Evolutionary conservation across 2,113 vertebrate species (phyloP).

Genomic region (Fulmarus glacialis): DNA sequence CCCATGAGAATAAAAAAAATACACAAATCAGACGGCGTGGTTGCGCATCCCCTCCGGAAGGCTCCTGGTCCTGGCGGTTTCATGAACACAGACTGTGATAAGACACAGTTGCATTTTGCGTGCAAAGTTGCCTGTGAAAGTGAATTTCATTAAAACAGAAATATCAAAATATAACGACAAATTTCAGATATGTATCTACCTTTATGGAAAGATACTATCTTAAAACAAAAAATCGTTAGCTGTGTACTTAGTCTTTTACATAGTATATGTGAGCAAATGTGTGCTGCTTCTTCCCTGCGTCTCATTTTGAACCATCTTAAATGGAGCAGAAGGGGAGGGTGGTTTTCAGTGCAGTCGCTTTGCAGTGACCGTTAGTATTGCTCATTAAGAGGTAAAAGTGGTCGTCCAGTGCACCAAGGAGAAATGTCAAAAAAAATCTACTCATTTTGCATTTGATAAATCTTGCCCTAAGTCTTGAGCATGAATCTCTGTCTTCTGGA

Average conservation of each 20-base stretch:
- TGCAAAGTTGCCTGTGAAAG: neutral
- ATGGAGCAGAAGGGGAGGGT: neutral
- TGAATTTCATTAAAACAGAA: neutral
- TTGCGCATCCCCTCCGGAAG: neutral
- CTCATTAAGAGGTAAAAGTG: neutral
- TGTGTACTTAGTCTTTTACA: neutral
- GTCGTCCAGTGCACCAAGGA: neutral
- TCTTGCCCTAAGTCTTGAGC: neutral
- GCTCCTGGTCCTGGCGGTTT: neutral
- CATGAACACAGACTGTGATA: neutral
- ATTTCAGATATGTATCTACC: neutral
- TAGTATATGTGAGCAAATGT: neutral
- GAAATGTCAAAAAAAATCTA: neutral
- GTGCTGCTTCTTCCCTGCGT: neutral
- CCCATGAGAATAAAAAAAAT: neutral
- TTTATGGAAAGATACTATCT: neutral
- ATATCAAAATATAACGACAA: neutral
- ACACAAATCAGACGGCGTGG: neutral
- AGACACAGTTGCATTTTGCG: fast-evolving
- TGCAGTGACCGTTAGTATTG: neutral
- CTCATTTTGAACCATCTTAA: neutral
- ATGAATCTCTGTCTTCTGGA: neutral
- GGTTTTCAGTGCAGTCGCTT: neutral
- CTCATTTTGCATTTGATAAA: neutral
- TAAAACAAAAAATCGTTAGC: neutral